These are phyloP conservation scores for Phyllostomus discolor DNA, from an alignment of 2,113 vertebrate genomes.

Conservation along the genomic window DNA sequence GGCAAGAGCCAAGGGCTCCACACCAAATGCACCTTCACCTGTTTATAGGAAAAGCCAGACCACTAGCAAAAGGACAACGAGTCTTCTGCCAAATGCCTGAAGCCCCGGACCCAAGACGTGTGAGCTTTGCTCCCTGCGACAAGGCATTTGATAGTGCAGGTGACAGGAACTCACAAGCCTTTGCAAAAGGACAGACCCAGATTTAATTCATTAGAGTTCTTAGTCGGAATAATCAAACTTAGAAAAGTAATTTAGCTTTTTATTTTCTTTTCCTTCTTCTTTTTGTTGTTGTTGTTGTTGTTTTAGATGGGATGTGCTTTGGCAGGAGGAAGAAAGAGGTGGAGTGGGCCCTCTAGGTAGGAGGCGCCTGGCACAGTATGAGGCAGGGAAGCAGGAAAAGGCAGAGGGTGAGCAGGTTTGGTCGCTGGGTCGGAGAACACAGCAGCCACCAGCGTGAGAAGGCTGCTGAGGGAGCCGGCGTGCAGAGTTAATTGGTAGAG, in stretches of 20 bases:
- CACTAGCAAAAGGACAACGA: background rate
- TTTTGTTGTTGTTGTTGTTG: too few relatives aligned
- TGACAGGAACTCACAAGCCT: background rate
- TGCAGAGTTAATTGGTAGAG: slow-evolving; percentile 35
- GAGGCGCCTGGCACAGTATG: background rate
- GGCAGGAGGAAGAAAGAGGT: background rate
- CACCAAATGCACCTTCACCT: background rate
- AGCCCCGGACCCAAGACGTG: background rate
- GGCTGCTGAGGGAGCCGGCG: background rate
- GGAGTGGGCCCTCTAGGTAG: background rate
- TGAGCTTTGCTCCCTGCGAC: background rate
- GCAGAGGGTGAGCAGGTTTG: background rate
- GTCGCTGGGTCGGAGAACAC: background rate
- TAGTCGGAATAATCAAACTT: background rate
- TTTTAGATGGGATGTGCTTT: background rate
- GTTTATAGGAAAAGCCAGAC: background rate
- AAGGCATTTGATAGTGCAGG: background rate
- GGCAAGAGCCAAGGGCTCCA: background rate
- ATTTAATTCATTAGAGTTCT: background rate
- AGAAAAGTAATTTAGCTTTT: background rate
- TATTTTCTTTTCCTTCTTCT: background rate
- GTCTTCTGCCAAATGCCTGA: background rate
- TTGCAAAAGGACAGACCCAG: background rate
- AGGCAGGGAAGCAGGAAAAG: background rate
- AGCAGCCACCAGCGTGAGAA: background rate